A percentile compares a stretch with the other conserved stretches of the same genome.
phyloP scores from a whole-genome alignment of 2,888 invertebrate genomes.

The Chymomyza caudatula region DNA sequence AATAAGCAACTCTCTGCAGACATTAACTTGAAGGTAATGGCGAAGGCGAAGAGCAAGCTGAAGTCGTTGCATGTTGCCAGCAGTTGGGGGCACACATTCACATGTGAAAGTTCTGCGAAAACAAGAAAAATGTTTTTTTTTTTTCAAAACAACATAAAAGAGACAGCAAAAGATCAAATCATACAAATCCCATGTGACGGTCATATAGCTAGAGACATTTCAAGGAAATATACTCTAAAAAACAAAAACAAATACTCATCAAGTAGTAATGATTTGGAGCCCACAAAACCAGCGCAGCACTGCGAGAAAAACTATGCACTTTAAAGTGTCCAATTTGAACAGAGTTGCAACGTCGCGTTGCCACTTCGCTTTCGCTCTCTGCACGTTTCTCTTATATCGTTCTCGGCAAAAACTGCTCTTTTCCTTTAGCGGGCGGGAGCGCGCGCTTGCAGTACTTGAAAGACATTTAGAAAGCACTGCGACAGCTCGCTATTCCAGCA shows the following conservation, averaged over 20 bases:
- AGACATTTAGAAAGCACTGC: too few relatives aligned
- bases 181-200: background rate
- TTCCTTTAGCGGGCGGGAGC: too few relatives aligned
- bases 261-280: slow-evolving; percentile 3
- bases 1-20: slow-evolving; percentile 42
- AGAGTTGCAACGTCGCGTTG: too few relatives aligned
- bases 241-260: slow-evolving; percentile 7
- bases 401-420: too few relatives aligned
- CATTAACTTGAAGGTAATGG: slow-evolving; percentile 35
- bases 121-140: slow-evolving; percentile 58
- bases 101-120: slow-evolving; percentile 64
- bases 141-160: slow-evolving; percentile 43
- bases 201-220: background rate
- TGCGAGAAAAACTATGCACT: too few relatives aligned
- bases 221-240: slow-evolving; percentile 12
- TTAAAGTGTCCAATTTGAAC: too few relatives aligned
- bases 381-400: too few relatives aligned
- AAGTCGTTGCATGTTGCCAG: background rate
- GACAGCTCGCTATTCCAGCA: too few relatives aligned
- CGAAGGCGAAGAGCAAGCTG: background rate
- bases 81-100: slow-evolving; percentile 37
- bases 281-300: too few relatives aligned
- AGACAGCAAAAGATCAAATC: background rate
- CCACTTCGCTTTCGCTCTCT: too few relatives aligned
- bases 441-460: too few relatives aligned